Percentiles rank a stretch among this genome's conserved stretches.
Evolutionary conservation across 2,113 vertebrate species (phyloP).

Genomic region (Corydoras sp.): DNA sequence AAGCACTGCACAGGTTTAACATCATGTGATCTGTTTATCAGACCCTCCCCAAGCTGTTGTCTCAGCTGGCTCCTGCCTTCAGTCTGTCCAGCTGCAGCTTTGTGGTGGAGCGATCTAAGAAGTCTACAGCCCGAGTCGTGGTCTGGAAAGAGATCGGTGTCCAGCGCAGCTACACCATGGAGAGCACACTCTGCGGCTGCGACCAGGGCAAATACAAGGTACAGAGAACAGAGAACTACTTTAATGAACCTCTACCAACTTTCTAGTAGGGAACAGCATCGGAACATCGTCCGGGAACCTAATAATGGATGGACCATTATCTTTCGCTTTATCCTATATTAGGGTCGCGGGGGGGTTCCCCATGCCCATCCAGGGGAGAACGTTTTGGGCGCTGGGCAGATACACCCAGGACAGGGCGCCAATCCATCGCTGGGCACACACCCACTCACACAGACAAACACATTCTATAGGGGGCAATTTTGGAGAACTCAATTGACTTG

Average conservation of each 20-base stretch:
- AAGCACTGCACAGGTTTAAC: too few species aligned
- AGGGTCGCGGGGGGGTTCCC: too few species aligned
- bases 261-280: neutral
- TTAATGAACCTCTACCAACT: neutral
- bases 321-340: too few species aligned
- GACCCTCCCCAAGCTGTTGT: constrained; percentile 90
- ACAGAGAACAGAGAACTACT: neutral
- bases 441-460: too few species aligned
- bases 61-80: constrained; percentile 90
- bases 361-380: too few species aligned
- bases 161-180: constrained; percentile 96
- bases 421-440: too few species aligned
- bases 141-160: constrained; percentile 97
- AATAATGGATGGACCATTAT: too few species aligned
- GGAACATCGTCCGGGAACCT: neutral
- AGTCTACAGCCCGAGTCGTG: constrained; percentile 92
- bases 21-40: constrained; percentile 41
- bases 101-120: constrained; percentile 96
- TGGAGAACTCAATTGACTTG: too few species aligned
- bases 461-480: too few species aligned
- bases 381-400: too few species aligned
- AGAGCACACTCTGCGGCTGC: constrained; percentile 94
- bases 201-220: constrained; percentile 98
- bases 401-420: too few species aligned
- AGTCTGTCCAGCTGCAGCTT: constrained; percentile 97